Conservation (phyloP, 1,140 invertebrate species). For the Phenacoccus solenopsis region DNA sequence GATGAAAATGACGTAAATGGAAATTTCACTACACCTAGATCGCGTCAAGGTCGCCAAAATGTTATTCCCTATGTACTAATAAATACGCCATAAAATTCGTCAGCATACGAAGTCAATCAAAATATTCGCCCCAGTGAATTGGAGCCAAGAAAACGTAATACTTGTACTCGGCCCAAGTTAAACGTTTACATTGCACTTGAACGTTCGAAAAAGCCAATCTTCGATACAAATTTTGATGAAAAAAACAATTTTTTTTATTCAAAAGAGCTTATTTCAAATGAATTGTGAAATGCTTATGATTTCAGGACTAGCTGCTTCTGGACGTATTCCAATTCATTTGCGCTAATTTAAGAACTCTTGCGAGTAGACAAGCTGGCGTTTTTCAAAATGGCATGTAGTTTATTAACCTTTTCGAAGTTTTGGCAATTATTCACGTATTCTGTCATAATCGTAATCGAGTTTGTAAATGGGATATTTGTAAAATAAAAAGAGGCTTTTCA, state of each 20-base stretch:
- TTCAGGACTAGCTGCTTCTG: background rate
- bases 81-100: background rate
- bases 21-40: background rate
- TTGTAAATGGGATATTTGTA: background rate
- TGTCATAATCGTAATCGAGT: background rate
- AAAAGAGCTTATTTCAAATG: background rate
- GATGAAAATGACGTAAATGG: too few species aligned
- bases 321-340: background rate
- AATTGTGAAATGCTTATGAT: background rate
- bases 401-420: background rate
- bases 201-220: background rate
- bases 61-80: background rate
- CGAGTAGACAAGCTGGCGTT: slow-evolving; percentile 1
- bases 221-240: background rate
- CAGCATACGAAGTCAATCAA: background rate
- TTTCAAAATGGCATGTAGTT: background rate
- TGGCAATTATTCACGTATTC: background rate
- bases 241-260: too few species aligned
- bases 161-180: background rate
- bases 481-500: background rate
- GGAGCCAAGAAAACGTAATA: background rate
- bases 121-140: background rate
- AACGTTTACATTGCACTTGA: too few species aligned
- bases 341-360: background rate
- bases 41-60: background rate